Evolutionary conservation across 2,888 invertebrate species (phyloP), one percentile per base, ranked within the genome.

Genomic region (Lymantria dispar): DNA sequence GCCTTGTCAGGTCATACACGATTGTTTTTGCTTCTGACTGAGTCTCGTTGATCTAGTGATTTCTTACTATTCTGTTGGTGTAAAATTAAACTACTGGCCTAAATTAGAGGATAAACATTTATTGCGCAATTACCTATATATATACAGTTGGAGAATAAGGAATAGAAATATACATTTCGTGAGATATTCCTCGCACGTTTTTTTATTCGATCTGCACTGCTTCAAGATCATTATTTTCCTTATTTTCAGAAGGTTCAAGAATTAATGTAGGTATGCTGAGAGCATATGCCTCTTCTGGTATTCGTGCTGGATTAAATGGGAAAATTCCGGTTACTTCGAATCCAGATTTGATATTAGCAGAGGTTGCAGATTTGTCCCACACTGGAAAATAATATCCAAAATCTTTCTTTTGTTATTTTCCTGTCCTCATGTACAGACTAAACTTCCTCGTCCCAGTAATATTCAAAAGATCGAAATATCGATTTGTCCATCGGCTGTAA

Each of bases 401-500:
- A 77, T 39, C 70, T 45, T 50, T 60, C 60, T 63, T 75, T 74
- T 10, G 58, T 72, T n/a, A 72, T 56, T 48, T 41, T 54, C 46
- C 67, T 54, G 52, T 30, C 30, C 30, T 30, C 30, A 8, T 72
- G 52, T 13, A 54, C 56, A 14, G 63, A 53, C 70, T 67, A 76
- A 8, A 76, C 63, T 61, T 77, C 69, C 43, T 70, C 60, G 55
- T 79, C 74, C 76, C 79, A 80, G 55, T 71, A 64, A 49, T 67
- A 51, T 56, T 78, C 76, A 60, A 72, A 75, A 7, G 68, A 58
- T 41, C 64, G 8, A 45, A 15, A 15, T 14, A 45, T 37, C 15
- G 45, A 45, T 56, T 76, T 77, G 59, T 76, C 75, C 59, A 78
- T 60, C 3, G 75, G 75, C 52, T 78, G 78, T 2, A 79, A 56